Conservation (phyloP, 2,888 invertebrate genomes). For the Ctena decussata region DNA sequence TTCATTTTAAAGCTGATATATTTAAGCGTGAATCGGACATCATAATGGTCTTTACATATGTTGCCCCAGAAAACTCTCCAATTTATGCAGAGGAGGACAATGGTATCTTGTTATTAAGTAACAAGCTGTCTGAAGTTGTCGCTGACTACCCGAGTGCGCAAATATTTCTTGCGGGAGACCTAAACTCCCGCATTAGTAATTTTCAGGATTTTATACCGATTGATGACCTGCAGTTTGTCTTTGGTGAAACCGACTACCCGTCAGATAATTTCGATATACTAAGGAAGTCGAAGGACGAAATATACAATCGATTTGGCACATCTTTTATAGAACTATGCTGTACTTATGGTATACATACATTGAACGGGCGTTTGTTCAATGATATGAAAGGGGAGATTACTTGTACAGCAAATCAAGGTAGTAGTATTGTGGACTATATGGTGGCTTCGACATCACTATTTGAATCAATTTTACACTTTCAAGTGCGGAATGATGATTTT, state of each 20-base stretch:
- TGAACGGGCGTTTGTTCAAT: constrained; percentile 15
- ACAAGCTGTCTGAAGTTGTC: not conserved
- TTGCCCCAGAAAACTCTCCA: not conserved
- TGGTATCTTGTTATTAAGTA: not conserved
- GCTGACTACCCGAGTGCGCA: not conserved
- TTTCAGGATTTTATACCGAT: not conserved
- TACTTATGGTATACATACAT: constrained; percentile 11
- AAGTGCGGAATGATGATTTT: not conserved
- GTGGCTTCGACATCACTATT: constrained; percentile 3
- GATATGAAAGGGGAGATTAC: constrained; percentile 11
- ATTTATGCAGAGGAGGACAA: not conserved
- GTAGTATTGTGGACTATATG: constrained; percentile 29
- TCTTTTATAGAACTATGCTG: constrained; percentile 28
- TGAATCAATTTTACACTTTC: not conserved
- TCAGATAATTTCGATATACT: not conserved
- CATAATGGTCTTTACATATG: not conserved
- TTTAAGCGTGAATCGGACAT: not conserved
- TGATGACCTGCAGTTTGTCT: not conserved
- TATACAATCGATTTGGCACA: not conserved
- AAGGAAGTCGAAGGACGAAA: not conserved
- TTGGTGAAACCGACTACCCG: constrained; percentile 8
- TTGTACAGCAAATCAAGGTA: constrained; percentile 12
- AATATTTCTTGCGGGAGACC: not conserved
- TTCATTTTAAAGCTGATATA: not conserved
- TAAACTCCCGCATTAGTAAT: not conserved